Conservation (phyloP, 1,140 invertebrate species). For the Eumaeus atala region DNA sequence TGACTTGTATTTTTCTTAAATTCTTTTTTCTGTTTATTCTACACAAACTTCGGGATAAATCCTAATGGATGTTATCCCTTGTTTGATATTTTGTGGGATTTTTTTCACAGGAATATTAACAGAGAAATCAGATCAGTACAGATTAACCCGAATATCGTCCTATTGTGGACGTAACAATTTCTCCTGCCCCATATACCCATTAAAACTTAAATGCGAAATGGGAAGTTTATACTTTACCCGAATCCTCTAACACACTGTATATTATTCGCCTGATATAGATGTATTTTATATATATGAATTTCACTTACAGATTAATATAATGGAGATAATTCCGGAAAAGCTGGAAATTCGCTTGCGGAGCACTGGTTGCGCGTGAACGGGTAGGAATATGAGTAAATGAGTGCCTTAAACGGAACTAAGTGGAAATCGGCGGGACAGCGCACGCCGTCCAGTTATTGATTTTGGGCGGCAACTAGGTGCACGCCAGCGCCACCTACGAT, state of each 20-base stretch:
- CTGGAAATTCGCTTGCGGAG: conserved; percentile 38
- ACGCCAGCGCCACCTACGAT: conserved; percentile 34
- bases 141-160: conserved; percentile 20
- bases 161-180: conserved; percentile 20
- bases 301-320: conserved; percentile 39
- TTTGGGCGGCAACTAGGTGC: conserved; percentile 54
- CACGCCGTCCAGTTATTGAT: conserved; percentile 57
- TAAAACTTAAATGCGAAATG: conserved; percentile 33
- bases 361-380: conserved; percentile 49
- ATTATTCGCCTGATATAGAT: neutral
- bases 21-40: too few species aligned
- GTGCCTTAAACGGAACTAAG: conserved; percentile 51
- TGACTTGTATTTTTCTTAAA: too few species aligned
- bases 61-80: too few species aligned
- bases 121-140: neutral
- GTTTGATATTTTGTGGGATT: too few species aligned
- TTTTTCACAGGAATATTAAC: too few species aligned
- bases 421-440: conserved; percentile 51
- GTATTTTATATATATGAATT: conserved; percentile 4
- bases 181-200: conserved; percentile 39
- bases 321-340: conserved; percentile 34
- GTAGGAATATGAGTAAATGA: conserved; percentile 43
- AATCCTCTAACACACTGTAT: neutral
- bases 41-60: too few species aligned
- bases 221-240: neutral